Conservation (phyloP, 2,888 invertebrate species). For the Ornithoptera priamus region DNA sequence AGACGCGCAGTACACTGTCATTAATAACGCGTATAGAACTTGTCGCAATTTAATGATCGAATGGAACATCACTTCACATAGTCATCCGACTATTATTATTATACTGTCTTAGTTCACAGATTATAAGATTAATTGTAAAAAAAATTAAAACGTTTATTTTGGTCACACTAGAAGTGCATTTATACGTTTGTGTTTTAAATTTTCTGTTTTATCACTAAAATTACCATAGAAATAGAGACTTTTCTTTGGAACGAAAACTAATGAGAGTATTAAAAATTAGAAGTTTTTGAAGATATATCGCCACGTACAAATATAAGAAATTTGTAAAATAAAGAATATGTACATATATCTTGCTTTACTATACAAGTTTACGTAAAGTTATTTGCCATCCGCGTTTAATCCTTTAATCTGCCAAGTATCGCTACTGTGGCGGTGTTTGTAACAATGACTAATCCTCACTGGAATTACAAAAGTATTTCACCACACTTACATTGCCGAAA, state of each 20-base stretch:
- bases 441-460: slow-evolving; percentile 65
- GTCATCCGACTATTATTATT: slow-evolving; percentile 33
- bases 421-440: slow-evolving; percentile 48
- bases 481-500: slow-evolving; percentile 43
- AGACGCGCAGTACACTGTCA: slow-evolving; percentile 64
- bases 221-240: not conserved
- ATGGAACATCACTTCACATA: slow-evolving; percentile 32
- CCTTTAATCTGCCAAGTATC: slow-evolving; percentile 73
- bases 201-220: not conserved
- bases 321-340: slow-evolving; percentile 2
- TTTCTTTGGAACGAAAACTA: not conserved
- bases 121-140: too few relatives aligned
- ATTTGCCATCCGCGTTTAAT: slow-evolving; percentile 60
- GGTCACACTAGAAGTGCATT: not conserved
- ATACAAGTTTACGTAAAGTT: slow-evolving; percentile 58
- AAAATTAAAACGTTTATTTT: too few relatives aligned
- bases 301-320: not conserved
- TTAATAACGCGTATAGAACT: slow-evolving; percentile 75
- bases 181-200: not conserved
- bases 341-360: slow-evolving; percentile 24
- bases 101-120: slow-evolving; percentile 3
- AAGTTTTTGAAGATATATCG: not conserved
- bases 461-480: slow-evolving; percentile 51
- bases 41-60: slow-evolving; percentile 58
- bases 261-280: not conserved